Base-by-base conservation (phyloP, 2,888 invertebrate species). In the Stenolophus ochropezus region DNA sequence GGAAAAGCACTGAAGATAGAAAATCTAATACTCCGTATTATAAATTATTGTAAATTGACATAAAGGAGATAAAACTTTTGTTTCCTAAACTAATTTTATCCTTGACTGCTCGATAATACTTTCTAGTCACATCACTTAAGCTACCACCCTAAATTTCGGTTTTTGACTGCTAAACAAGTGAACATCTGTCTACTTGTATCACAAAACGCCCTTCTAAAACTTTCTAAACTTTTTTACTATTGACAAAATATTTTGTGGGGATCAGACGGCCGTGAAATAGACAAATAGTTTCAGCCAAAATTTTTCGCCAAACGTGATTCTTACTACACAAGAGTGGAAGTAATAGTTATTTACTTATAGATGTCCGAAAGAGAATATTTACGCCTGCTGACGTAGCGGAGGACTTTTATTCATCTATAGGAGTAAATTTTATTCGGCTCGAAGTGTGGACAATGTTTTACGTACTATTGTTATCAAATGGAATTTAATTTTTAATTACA, bases 61-160 rank as follows among this genome's bases (percentile, higher is more conserved):
- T 33, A 25, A 16, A 5, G 8, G 16, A 69, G 20, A 47, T 33
- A 33, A 69, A 69, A 69, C 69, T 69, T 69, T 65, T 69, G 33
- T 69, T 69, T 42, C 20, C 42, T 69, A 69, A 69, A 69, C 69
- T 42, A 69, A 69, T 69, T 69, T 69, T 69, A 69, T 42, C 42
- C 69, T 69, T 69, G 69, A 69, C 69, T 69, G 69, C 69, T 20
- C 42, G 69, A 69, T 69, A 69, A 69, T 42, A 69, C 69, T 69
- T 69, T 69, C 14, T 61, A 8, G 33, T 42, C 33, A 6, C 27
- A 42, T 47, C 69, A 69, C 42, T 69, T 69, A 69, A 69, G 42
- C 18, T 25, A 21, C 23, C 14, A 69, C 42, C 69, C 33, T 69
- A 69, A 69, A 69, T 69, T 42, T 69, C 18, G 69, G 69, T 33